Base-by-base conservation (phyloP, 2,888 invertebrate species). In the Clusia tigrina region DNA sequence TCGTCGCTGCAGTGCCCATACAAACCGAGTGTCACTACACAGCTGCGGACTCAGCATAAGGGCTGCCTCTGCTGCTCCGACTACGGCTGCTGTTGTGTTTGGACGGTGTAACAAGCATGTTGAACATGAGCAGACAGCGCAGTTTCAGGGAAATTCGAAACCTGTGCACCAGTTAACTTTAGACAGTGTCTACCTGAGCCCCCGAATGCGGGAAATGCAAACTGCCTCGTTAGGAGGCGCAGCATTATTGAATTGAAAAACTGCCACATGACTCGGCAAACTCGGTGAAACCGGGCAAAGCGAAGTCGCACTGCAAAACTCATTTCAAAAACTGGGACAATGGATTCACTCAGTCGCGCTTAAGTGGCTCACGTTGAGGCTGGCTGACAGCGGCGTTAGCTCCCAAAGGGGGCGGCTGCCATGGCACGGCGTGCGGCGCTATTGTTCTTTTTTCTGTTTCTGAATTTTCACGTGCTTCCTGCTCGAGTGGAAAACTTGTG, bases 401-500 rank as follows among this genome's bases (percentile, higher is more conserved):
- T 15, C 18, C 48, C 48, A 48, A 48, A 48, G 48, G 20, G 32
- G 20, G 48, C 48, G 18, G 48, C 48, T 20, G 18, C 20, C 42
- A 6, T 42, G 15, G n/a, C 42, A 3, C n/a, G 9, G 42, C 42
- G 42, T 17, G 42, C 42, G 9, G 42, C n/a, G 42, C n/a, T 22
- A 48, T 48, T 48, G 48, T 48, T 48, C 48, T 48, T 48, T 42
- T 42, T 17, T 12, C 12, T 32, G 32, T 12, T 6, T 12, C 12
- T 32, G 32, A n/a, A n/a, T n/a, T n/a, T n/a, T 32, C 32, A 6
- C 32, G 12, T 12, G 6, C 48, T 22, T 48, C 48, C 48, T 20
- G 48, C 20, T 48, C 37, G 22, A 68, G 71, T 55, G 62, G 53
- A 57, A 55, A 56, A 61, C 58, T 57, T 62, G 66, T 71, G 69